Evolutionary conservation across 2,888 invertebrate genomes (phyloP), one percentile per base, ranked within the genome.

Genomic region (Lamellibrachia satsuma): DNA sequence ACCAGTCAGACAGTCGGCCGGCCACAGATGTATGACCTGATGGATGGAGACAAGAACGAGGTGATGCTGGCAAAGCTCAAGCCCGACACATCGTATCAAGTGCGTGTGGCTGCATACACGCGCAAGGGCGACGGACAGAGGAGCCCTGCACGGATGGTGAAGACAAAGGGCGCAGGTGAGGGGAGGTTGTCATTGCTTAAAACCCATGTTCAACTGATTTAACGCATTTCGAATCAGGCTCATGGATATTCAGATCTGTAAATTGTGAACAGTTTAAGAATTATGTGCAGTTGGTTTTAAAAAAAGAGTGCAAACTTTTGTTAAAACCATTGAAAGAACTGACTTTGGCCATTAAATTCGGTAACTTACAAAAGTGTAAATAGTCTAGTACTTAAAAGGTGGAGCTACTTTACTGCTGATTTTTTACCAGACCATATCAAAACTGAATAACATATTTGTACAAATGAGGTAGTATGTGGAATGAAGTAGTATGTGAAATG

Each of bases 91-190:
- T 97, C 98, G 95, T 99, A 99, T 97, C 98, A 95, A 92, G 95
- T 96, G 93, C 98, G 99, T 97, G 99, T 99, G 93, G 99, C 99
- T 0, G 99, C 99, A 0, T 97, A 99, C 93, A 99, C 99, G 4
- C 97, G 99, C 94, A 99, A 99, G 96, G 99, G 99, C 91, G 99
- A 99, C 96, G 99, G 99, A 51, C 98, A 98, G 96, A 97, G 99
- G 94, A 99, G 99, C 96, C 92, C 94, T 7, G 98, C 98, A 52
- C 98, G 98, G 93, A 97, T 97, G 93, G 98, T 98, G 2, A 98
- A 98, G 97, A 99, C 99, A 27, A 96, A 95, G 93, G 96, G 96
- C 75, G 94, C 94, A 52, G 94, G 94, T 94, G n/a, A 93, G 92
- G 91, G 15, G 52, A 0, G 27, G 11, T 57, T 39, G 39, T 39